Conservation (phyloP, 1,140 invertebrate species). For the Drosophila parabipectinata region DNA sequence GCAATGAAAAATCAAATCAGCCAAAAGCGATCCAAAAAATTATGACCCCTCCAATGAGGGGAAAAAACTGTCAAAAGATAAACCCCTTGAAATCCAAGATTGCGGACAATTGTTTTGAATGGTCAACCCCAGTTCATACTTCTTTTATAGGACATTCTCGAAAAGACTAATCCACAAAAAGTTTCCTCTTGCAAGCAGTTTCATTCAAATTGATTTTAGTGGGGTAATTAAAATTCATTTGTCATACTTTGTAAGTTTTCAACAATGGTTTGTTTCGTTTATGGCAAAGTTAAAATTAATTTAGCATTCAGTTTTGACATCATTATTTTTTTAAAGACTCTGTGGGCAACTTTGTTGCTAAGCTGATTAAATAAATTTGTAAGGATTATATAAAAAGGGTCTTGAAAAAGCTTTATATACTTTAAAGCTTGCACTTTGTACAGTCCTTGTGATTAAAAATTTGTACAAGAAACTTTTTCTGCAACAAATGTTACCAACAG, state of each 20-base stretch:
- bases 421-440: background rate
- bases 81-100: slow-evolving; percentile 54
- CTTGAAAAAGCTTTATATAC: background rate
- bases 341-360: slow-evolving; percentile 41
- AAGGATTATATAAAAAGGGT: background rate
- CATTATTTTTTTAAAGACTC: slow-evolving; percentile 31
- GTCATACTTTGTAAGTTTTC: slow-evolving; percentile 63
- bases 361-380: background rate
- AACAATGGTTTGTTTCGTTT: slow-evolving; percentile 46
- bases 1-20: slow-evolving; percentile 80
- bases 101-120: slow-evolving; percentile 32
- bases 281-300: slow-evolving; percentile 70
- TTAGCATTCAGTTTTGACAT: slow-evolving; percentile 68
- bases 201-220: slow-evolving; percentile 58
- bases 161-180: slow-evolving; percentile 31
- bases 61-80: slow-evolving; percentile 63
- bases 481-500: slow-evolving; percentile 55
- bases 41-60: slow-evolving; percentile 56
- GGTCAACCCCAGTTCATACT: slow-evolving; percentile 46
- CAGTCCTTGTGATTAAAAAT: background rate
- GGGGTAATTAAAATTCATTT: slow-evolving; percentile 77
- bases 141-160: slow-evolving; percentile 48
- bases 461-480: slow-evolving; percentile 21
- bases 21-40: slow-evolving; percentile 69
- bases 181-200: slow-evolving; percentile 35